phyloP scores from a whole-genome alignment of 2,113 vertebrate genomes.

The Numenius arquata region DNA sequence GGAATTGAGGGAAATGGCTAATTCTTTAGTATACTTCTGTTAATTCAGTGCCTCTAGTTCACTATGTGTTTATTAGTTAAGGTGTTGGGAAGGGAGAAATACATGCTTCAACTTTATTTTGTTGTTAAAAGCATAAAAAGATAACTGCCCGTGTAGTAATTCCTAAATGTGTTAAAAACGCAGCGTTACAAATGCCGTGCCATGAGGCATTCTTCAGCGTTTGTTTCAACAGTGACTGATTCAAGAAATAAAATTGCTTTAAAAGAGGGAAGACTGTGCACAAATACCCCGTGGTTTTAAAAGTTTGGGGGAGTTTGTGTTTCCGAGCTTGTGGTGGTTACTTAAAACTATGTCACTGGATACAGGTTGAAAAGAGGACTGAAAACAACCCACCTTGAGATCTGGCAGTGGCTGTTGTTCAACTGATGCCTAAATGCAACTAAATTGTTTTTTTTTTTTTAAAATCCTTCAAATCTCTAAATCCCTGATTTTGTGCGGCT shows the following conservation, averaged over 20 bases:
- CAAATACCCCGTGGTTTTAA: background rate
- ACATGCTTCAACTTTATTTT: background rate
- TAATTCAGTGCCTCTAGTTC: background rate
- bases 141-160: background rate
- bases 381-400: background rate
- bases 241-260: background rate
- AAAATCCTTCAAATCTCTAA: background rate
- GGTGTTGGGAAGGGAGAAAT: background rate
- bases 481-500: background rate
- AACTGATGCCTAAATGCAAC: background rate
- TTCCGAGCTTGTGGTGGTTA: background rate
- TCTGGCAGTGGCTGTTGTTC: background rate
- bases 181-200: fast-evolving
- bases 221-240: background rate
- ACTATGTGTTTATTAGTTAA: background rate
- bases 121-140: background rate
- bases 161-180: background rate
- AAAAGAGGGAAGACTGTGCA: too few relatives aligned
- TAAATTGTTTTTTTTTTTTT: background rate
- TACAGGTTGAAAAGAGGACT: background rate
- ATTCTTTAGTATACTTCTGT: background rate
- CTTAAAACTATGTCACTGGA: background rate
- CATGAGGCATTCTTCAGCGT: background rate
- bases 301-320: background rate
- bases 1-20: background rate